phyloP scores from a whole-genome alignment of 2,888 invertebrate genomes.

The Poecilobothrus nobilitatus region DNA sequence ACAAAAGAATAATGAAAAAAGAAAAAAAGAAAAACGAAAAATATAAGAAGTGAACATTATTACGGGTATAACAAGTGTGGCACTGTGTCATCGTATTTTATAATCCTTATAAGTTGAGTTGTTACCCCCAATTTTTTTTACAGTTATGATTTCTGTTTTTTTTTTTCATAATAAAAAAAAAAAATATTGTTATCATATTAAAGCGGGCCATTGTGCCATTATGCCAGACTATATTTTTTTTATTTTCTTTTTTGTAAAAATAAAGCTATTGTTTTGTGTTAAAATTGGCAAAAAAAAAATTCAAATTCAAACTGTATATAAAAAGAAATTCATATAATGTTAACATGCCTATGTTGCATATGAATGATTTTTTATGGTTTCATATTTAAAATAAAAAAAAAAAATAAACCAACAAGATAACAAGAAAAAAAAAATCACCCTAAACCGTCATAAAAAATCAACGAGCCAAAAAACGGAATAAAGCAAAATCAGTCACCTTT shows the following conservation, averaged over 20 bases:
- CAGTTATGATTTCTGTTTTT: not conserved
- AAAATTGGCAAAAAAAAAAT: too few species aligned
- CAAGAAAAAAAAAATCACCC: not conserved
- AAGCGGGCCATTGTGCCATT: conserved; percentile 2
- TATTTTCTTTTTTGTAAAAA: too few species aligned
- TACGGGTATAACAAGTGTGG: not conserved
- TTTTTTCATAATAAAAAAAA: not conserved
- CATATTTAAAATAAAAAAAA: not conserved
- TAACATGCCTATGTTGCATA: not conserved
- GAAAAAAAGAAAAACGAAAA: not conserved
- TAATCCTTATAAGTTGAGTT: conserved; percentile 3
- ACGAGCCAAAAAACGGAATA: not conserved
- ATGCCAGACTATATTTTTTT: not conserved
- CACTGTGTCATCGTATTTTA: not conserved
- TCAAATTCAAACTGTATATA: too few species aligned
- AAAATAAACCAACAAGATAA: not conserved
- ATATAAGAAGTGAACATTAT: not conserved
- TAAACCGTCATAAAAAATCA: conserved; percentile 6
- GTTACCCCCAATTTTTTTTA: not conserved
- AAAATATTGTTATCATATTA: not conserved
- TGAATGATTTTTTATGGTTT: conserved; percentile 6
- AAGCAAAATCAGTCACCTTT: not conserved
- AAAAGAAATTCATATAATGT: too few species aligned
- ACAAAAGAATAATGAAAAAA: not conserved
- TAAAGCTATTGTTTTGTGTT: too few species aligned